phyloP scores from a whole-genome alignment of 2,888 invertebrate species.

The Agonopterix heracliana region DNA sequence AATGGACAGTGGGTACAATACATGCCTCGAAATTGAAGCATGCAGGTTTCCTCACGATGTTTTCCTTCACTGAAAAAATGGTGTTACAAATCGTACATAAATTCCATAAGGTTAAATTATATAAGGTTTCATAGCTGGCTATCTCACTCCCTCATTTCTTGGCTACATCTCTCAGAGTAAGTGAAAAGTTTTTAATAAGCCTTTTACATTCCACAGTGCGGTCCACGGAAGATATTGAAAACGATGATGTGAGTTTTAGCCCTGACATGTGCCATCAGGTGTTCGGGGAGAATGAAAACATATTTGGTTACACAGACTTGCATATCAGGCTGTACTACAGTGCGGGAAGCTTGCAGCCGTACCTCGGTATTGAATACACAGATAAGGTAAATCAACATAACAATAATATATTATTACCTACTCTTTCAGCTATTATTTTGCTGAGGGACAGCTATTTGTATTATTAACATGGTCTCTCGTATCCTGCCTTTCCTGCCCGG shows the following conservation, averaged over 20 bases:
- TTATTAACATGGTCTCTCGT: too few species aligned
- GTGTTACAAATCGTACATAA: too few species aligned
- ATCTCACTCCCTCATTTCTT: background rate
- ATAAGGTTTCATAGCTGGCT: background rate
- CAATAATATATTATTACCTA: background rate
- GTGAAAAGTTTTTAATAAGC: background rate
- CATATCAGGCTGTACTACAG: constrained; percentile 86
- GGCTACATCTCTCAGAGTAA: too few species aligned
- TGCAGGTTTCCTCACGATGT: too few species aligned
- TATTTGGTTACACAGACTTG: constrained; percentile 94
- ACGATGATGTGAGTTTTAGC: constrained; percentile 79
- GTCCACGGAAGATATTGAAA: constrained; percentile 78
- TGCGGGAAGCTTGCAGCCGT: constrained; percentile 88
- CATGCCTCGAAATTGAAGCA: too few species aligned
- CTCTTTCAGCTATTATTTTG: background rate
- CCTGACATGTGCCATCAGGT: constrained; percentile 96
- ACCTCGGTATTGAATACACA: constrained; percentile 83
- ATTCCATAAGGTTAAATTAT: too few species aligned
- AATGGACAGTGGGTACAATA: too few species aligned
- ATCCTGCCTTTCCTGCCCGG: too few species aligned
- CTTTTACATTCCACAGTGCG: constrained; percentile 66
- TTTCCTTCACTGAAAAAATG: too few species aligned
- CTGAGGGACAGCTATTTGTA: too few species aligned
- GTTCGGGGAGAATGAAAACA: constrained; percentile 93
- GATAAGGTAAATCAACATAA: constrained; percentile 69